Evolutionary conservation across 2,113 vertebrate species (phyloP).

Genomic region (Atrichornis clamosus): DNA sequence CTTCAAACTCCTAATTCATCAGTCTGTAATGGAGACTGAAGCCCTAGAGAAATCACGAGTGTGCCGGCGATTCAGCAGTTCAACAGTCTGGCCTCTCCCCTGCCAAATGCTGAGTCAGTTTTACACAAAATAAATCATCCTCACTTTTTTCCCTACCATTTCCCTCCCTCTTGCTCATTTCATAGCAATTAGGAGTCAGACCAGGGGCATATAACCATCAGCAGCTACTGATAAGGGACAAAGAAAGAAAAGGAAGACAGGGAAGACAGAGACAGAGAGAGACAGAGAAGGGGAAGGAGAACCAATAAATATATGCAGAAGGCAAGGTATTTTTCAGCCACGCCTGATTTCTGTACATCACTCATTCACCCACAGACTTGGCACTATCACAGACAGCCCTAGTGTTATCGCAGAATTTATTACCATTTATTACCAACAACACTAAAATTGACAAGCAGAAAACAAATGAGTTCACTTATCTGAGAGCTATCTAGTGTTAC

Average conservation of each 20-base stretch:
- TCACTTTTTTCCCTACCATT: neutral
- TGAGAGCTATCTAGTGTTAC: neutral
- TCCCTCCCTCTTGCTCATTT: neutral
- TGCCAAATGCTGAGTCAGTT: neutral
- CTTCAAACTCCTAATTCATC: neutral
- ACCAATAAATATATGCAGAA: neutral
- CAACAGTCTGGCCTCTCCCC: neutral
- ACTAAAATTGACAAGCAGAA: neutral
- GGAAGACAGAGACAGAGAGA: neutral
- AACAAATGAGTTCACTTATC: neutral
- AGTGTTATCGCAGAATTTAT: neutral
- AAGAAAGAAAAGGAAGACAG: neutral
- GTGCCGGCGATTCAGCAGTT: neutral
- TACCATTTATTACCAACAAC: neutral
- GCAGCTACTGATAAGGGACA: neutral
- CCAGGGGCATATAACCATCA: neutral
- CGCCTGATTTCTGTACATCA: neutral
- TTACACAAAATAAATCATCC: neutral
- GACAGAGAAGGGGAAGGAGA: neutral
- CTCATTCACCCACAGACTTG: neutral
- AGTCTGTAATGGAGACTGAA: neutral
- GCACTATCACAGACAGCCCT: neutral
- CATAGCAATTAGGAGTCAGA: neutral
- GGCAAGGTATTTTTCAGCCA: neutral
- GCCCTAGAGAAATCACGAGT: accelerated